Percentiles rank a stretch among this genome's conserved stretches.
These are phyloP conservation scores for Ptychadena robeensis DNA, from an alignment of 2,797 vertebrate species.

Conservation along the genomic window DNA sequence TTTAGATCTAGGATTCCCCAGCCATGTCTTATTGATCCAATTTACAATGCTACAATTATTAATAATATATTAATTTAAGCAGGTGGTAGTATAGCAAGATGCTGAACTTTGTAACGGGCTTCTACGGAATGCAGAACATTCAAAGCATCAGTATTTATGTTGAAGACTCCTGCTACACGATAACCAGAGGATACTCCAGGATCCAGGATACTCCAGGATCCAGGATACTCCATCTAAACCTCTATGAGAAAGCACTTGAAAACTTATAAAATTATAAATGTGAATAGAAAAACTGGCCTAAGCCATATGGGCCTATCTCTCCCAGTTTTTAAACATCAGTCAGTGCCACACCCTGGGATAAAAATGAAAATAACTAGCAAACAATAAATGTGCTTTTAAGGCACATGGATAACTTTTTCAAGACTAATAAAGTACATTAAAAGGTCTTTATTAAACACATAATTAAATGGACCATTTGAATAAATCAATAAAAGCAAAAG, in stretches of 20 bases:
- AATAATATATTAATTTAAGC: constrained; percentile 43
- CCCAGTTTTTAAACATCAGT: too few relatives aligned
- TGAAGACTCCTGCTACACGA: neutral
- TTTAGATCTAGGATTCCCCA: constrained; percentile 49
- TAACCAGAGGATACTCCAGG: too few relatives aligned
- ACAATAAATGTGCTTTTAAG: too few relatives aligned
- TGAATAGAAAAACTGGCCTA: too few relatives aligned
- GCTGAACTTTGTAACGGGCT: constrained; percentile 28
- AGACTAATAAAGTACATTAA: too few relatives aligned
- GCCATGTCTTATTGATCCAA: constrained; percentile 46
- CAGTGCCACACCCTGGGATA: too few relatives aligned
- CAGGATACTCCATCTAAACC: neutral
- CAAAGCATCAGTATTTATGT: neutral
- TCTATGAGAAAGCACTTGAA: neutral
- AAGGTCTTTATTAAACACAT: too few relatives aligned
- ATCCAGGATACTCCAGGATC: neutral
- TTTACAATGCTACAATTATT: constrained; percentile 33
- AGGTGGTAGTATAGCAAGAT: constrained; percentile 8
- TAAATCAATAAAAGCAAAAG: too few relatives aligned
- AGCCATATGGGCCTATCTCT: too few relatives aligned
- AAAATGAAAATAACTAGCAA: too few relatives aligned
- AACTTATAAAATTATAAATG: constrained; percentile 16
- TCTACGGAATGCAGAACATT: constrained; percentile 9
- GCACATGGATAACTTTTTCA: too few relatives aligned
- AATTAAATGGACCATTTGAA: too few relatives aligned